Percentiles rank a stretch among this genome's conserved stretches.
phyloP scores from a whole-genome alignment of 2,113 vertebrate genomes.

The Shinisaurus crocodilurus region DNA sequence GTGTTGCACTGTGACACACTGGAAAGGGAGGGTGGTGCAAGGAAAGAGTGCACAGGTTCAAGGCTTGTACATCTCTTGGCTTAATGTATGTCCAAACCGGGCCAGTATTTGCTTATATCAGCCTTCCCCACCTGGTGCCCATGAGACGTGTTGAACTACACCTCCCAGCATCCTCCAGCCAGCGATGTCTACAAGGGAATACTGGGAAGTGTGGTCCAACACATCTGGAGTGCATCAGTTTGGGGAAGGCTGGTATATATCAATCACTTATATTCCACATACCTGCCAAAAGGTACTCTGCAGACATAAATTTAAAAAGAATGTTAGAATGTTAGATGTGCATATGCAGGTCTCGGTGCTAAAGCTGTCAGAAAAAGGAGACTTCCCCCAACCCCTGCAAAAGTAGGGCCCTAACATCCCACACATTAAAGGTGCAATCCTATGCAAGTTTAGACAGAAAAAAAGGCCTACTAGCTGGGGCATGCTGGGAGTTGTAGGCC shows the following conservation, averaged over 20 bases:
- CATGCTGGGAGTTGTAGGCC: too few relatives aligned
- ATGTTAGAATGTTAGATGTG: not conserved
- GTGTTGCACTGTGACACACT: not conserved
- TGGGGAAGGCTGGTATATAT: too few relatives aligned
- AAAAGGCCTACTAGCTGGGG: too few relatives aligned
- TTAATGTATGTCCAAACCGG: not conserved
- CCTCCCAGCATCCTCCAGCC: too few relatives aligned
- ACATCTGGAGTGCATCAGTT: too few relatives aligned
- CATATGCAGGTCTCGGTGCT: not conserved
- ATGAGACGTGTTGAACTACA: too few relatives aligned
- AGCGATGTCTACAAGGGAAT: too few relatives aligned
- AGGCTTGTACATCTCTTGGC: not conserved
- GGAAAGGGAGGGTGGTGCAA: not conserved
- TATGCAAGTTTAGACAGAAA: too few relatives aligned
- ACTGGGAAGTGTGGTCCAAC: too few relatives aligned
- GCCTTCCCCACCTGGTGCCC: too few relatives aligned
- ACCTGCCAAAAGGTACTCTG: conserved; percentile 8
- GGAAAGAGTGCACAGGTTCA: not conserved
- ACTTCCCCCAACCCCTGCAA: not conserved
- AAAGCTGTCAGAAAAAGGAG: not conserved
- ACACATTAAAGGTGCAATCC: too few relatives aligned
- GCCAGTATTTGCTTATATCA: not conserved
- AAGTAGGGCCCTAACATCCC: not conserved
- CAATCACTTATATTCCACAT: not conserved
- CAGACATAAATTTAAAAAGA: conserved; percentile 9